phyloP scores from a whole-genome alignment of 1,140 invertebrate genomes.

The Cherax quadricarinatus region DNA sequence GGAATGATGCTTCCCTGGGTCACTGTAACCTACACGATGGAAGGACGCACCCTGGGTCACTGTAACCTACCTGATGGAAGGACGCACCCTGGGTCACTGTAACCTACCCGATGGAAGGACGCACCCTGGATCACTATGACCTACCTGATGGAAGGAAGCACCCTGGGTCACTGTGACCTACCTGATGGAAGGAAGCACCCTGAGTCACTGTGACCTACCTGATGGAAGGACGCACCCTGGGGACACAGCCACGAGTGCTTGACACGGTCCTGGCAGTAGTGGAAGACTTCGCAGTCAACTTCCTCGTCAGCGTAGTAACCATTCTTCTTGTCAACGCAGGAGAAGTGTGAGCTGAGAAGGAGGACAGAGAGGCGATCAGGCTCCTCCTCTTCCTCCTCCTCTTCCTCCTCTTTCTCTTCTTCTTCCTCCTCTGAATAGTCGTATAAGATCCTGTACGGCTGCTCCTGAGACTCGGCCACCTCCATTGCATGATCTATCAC shows the following conservation, averaged over 20 bases:
- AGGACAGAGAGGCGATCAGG: slow-evolving; percentile 88
- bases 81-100: slow-evolving; percentile 80
- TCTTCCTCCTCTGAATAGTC: slow-evolving; percentile 74
- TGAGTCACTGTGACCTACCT: slow-evolving; percentile 79
- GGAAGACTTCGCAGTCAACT: slow-evolving; percentile 93
- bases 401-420: slow-evolving; percentile 77
- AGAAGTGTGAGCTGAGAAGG: slow-evolving; percentile 89
- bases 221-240: slow-evolving; percentile 93
- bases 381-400: slow-evolving; percentile 88
- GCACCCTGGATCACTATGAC: not conserved
- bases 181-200: slow-evolving; percentile 91
- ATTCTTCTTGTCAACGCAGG: slow-evolving; percentile 87
- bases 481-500: not conserved
- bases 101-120: not conserved
- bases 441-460: not conserved
- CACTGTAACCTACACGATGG: not conserved
- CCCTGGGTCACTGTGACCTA: slow-evolving; percentile 75
- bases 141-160: not conserved
- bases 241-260: slow-evolving; percentile 96
- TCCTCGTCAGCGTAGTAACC: slow-evolving; percentile 95
- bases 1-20: no score
- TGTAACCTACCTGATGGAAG: no score
- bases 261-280: slow-evolving; percentile 93
- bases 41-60: not conserved
- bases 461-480: slow-evolving; percentile 6